Percentiles rank a stretch among this genome's conserved stretches.
Conservation (phyloP, 2,888 invertebrate species). For the Chydorus sphaericus region DNA sequence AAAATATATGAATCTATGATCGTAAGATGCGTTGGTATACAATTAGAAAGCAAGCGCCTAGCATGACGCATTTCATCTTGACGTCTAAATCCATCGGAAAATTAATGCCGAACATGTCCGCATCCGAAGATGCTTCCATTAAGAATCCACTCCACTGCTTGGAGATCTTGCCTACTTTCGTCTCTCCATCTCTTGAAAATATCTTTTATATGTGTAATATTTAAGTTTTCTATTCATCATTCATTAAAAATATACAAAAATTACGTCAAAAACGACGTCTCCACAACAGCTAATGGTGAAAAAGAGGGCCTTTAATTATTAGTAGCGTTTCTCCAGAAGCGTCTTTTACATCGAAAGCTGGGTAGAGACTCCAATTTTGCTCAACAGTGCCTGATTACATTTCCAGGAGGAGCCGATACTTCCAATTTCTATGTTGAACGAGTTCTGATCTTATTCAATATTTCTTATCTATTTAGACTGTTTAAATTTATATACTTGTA, state of each 20-base stretch:
- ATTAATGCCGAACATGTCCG: conserved; percentile 73
- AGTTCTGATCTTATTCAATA: no score
- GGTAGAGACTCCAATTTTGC: conserved; percentile 29
- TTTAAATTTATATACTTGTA: no score
- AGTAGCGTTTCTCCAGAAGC: conserved; percentile 56
- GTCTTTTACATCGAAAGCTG: conserved; percentile 57
- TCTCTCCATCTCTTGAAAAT: conserved; percentile 59
- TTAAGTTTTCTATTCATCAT: no score
- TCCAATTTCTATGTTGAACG: conserved; percentile 51
- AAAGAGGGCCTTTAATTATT: conserved; percentile 64
- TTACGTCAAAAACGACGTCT: conserved; percentile 65
- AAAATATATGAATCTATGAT: neutral
- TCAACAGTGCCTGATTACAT: conserved; percentile 22
- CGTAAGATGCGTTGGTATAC: conserved; percentile 35
- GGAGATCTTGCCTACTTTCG: conserved; percentile 57
- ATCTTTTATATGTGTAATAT: conserved; percentile 31
- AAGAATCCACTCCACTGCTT: conserved; percentile 77
- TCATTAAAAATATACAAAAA: no score
- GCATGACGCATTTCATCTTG: conserved; percentile 58
- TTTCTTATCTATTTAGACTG: no score
- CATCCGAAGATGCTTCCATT: conserved; percentile 68
- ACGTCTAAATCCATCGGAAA: conserved; percentile 82
- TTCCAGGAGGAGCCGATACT: conserved; percentile 44
- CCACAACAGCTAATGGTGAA: conserved; percentile 68
- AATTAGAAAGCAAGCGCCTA: conserved; percentile 69